Evolutionary conservation across 2,888 invertebrate genomes (phyloP).

Genomic region (Hydroisotoma schaefferi): DNA sequence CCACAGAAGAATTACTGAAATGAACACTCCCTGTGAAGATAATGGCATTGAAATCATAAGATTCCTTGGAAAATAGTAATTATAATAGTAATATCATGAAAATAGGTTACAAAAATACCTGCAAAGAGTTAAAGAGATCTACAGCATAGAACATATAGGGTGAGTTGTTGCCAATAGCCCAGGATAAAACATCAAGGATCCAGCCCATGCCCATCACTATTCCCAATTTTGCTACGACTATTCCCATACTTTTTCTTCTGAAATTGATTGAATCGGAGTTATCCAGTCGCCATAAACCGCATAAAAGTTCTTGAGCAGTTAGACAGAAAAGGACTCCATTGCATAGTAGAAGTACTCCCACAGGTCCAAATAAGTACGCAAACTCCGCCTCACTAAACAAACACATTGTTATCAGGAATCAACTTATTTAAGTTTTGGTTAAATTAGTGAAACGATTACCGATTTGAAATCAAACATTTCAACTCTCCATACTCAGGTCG

Average conservation of each 20-base stretch:
- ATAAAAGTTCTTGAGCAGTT: constrained; percentile 47
- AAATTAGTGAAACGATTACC: constrained; percentile 35
- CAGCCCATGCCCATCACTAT: constrained; percentile 48
- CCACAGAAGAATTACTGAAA: constrained; percentile 46
- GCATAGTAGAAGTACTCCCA: constrained; percentile 42
- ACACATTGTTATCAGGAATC: neutral
- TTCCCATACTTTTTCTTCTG: constrained; percentile 46
- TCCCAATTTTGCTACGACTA: constrained; percentile 47
- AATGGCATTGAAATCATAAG: no score
- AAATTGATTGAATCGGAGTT: constrained; percentile 47
- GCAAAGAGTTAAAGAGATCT: constrained; percentile 44
- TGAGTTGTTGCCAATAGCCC: constrained; percentile 37
- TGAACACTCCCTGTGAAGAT: constrained; percentile 48
- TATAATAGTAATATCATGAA: neutral
- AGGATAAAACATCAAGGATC: constrained; percentile 46
- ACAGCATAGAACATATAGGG: constrained; percentile 43
- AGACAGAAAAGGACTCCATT: constrained; percentile 47
- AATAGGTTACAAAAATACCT: constrained; percentile 24
- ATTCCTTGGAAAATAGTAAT: neutral
- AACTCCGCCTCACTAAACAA: constrained; percentile 39
- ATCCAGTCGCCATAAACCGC: constrained; percentile 47
- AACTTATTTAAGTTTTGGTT: neutral
- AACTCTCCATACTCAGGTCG: constrained; percentile 41
- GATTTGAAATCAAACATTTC: constrained; percentile 46
- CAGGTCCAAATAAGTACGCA: constrained; percentile 45